These are phyloP conservation scores for Torymus aiolomorphi DNA, from an alignment of 2,888 invertebrate species.

Conservation along the genomic window DNA sequence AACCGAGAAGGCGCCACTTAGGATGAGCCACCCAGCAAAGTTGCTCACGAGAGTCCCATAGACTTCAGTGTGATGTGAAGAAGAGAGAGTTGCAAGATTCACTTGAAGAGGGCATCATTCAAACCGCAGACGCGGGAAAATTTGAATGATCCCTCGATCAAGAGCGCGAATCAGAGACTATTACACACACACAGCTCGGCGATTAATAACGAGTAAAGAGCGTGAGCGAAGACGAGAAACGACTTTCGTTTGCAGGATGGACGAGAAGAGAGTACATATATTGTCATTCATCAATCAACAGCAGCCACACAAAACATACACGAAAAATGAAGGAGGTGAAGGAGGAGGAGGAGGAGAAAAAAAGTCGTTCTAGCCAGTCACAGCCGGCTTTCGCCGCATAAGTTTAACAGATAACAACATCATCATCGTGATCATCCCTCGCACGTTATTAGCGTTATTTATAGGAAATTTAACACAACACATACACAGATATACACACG, in stretches of 20 bases:
- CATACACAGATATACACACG: too few species aligned
- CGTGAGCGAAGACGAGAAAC: conserved; percentile 3
- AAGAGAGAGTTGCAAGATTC: conserved; percentile 6
- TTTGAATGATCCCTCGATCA: conserved; percentile 46
- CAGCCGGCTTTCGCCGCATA: conserved; percentile 64
- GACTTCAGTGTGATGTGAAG: conserved; percentile 17
- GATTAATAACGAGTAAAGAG: conserved; percentile 10
- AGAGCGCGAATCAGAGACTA: conserved; percentile 11
- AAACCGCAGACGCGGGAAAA: conserved; percentile 16
- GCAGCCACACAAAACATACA: background rate
- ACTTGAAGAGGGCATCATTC: conserved; percentile 40
- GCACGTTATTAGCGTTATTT: conserved; percentile 31
- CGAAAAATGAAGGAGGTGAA: conserved; percentile 36
- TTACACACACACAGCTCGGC: too few species aligned
- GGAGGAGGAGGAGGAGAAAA: conserved; percentile 40
- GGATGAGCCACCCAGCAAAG: background rate
- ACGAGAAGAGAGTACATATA: conserved; percentile 38
- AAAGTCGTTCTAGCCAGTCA: conserved; percentile 57
- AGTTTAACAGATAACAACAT: conserved; percentile 26
- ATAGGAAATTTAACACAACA: conserved; percentile 33
- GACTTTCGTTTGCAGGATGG: conserved; percentile 30
- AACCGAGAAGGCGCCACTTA: too few species aligned
- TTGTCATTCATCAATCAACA: conserved; percentile 23
- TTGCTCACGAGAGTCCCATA: background rate
- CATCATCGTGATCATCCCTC: conserved; percentile 51